Base-by-base conservation (phyloP, 1,140 invertebrate species). In the Drosophila novamexicana region DNA sequence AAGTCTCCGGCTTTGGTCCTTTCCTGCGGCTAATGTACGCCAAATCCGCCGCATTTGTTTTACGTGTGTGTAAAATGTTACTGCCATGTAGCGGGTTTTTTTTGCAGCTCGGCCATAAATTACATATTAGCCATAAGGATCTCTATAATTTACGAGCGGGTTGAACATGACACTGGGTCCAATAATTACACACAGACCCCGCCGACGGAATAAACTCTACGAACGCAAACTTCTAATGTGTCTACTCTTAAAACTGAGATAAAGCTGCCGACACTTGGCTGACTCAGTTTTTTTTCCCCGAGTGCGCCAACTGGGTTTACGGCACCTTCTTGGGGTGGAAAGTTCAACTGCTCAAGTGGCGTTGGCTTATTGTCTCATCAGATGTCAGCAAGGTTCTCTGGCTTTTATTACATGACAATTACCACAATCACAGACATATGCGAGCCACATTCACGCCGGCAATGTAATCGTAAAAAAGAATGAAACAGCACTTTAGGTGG, bases 71-170 rank as follows among this genome's bases (percentile, higher is more conserved):
- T 62, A 56, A 74, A 73, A 74, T 77, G 69, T 61, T 84, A 36
- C 49, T 76, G 66, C 78, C 14, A 45, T 45, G 14, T 75, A 80
- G 69, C 40, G 45, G 7, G 65, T 54, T 39, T 61, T 45, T 64
- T 65, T 36, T 65, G 69, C 63, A 76, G 75, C 68, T 65, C 34
- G 72, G 53, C 73, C 76, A 89, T 89, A 89, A 89, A 89, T 89
- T 89, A 90, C 85, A 75, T 89, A 89, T 89, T 89, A 89, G 85
- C 85, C 79, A 71, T 77, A 89, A 83, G 85, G 85, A 89, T 89
- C 85, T 85, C 61, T 63, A 79, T 90, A 90, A 89, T 89, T 89
- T 89, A 89, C 85, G 85, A 89, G 85, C 72, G 85, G 85, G 70
- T 67, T 83, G 72, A 81, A 76, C 62, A 62, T 73, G 50, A 66